Conservation (phyloP, 2,113 vertebrate species). For the Columbina picui region DNA sequence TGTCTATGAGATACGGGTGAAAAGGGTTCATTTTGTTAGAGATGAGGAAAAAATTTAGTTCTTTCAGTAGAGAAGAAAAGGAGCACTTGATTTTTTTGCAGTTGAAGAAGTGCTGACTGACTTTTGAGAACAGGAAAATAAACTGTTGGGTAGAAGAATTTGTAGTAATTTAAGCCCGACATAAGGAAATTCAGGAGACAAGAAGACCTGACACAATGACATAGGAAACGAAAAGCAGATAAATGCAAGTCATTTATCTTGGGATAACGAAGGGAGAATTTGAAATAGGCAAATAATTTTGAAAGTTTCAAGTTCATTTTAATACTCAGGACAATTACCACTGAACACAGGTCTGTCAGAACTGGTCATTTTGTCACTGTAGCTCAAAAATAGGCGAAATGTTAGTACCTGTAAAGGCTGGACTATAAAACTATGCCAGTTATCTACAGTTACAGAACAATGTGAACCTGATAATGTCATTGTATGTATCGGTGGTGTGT, state of each 20-base stretch:
- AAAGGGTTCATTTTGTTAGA: not conserved
- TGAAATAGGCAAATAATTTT: not conserved
- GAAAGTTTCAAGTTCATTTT: not conserved
- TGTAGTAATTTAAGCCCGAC: not conserved
- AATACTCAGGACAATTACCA: not conserved
- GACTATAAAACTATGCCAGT: not conserved
- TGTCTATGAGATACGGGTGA: not conserved
- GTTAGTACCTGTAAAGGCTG: not conserved
- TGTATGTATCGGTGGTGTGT: not conserved
- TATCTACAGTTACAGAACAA: not conserved
- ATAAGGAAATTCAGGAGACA: not conserved
- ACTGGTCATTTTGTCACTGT: not conserved
- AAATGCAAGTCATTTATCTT: not conserved
- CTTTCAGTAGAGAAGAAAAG: not conserved
- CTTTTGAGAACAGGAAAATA: not conserved
- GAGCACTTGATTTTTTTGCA: not conserved
- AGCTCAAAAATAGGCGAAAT: not conserved
- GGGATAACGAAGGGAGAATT: not conserved
- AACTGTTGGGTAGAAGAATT: not conserved
- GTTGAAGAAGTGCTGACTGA: not conserved
- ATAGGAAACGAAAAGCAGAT: not conserved
- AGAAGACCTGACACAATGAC: not conserved
- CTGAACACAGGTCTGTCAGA: not conserved
- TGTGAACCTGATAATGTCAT: not conserved
- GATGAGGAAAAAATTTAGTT: not conserved